phyloP scores from a whole-genome alignment of 2,888 invertebrate species.

The Villa cingulata region DNA sequence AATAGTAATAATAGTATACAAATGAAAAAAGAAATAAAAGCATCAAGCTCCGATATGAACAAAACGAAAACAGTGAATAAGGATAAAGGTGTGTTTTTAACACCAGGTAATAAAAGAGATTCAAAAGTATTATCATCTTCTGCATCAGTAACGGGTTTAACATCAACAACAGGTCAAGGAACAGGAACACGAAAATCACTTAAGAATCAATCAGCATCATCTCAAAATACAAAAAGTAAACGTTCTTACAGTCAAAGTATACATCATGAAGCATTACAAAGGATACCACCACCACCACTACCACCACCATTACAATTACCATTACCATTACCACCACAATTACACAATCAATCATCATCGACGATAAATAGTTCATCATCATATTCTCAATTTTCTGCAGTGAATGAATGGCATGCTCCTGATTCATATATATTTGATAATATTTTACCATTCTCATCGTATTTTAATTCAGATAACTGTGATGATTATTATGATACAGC shows the following conservation, averaged over 20 bases:
- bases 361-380: constrained; percentile 24
- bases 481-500: constrained; percentile 18
- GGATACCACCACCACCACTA: too few species aligned
- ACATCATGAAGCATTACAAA: constrained; percentile 44
- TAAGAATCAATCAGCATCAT: constrained; percentile 2
- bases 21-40: not conserved
- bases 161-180: too few species aligned
- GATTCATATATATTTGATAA: constrained; percentile 38
- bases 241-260: constrained; percentile 21
- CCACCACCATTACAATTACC: too few species aligned
- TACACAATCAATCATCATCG: not conserved
- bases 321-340: too few species aligned
- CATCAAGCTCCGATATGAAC: too few species aligned
- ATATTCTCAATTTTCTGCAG: constrained; percentile 18
- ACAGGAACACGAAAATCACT: not conserved
- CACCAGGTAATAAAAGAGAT: constrained; percentile 16
- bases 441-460: constrained; percentile 19
- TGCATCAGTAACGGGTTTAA: constrained; percentile 3
- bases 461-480: constrained; percentile 4
- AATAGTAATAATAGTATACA: not conserved
- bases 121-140: constrained; percentile 13
- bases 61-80: not conserved
- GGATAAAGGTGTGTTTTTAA: constrained; percentile 6
- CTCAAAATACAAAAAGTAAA: constrained; percentile 5
- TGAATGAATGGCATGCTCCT: constrained; percentile 39